phyloP scores from a whole-genome alignment of 2,113 vertebrate genomes.

The Rissa tridactyla region DNA sequence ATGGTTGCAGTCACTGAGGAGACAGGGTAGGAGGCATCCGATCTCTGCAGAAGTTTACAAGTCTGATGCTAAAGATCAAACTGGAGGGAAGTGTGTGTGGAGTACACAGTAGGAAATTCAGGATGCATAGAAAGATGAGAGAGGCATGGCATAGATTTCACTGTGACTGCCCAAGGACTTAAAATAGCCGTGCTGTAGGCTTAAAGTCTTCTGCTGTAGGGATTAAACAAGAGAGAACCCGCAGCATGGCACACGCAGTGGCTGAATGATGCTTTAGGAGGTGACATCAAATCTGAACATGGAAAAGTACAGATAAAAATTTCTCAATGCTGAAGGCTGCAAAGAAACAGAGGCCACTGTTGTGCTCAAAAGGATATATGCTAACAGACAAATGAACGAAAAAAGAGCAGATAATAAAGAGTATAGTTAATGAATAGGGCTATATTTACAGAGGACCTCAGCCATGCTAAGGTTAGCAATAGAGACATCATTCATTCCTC shows the following conservation, averaged over 20 bases:
- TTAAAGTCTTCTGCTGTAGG: conserved; percentile 33
- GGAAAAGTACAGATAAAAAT: conserved; percentile 45
- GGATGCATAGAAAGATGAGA: conserved; percentile 28
- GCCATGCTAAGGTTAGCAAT: conserved; percentile 24
- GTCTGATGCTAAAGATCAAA: conserved; percentile 30
- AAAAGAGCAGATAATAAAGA: conserved; percentile 1
- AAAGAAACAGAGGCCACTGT: conserved; percentile 56
- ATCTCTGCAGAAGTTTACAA: conserved; percentile 6
- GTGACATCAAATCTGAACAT: conserved; percentile 36
- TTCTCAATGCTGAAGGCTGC: conserved; percentile 51
- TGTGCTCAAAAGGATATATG: conserved; percentile 42
- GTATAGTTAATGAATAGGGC: neutral
- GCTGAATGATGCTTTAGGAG: conserved; percentile 56
- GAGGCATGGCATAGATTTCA: neutral
- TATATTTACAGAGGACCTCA: conserved; percentile 49
- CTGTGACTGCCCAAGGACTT: neutral
- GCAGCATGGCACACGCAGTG: neutral
- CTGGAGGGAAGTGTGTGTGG: conserved; percentile 47
- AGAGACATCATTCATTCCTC: conserved; percentile 9
- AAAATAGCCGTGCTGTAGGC: neutral
- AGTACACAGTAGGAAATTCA: conserved; percentile 43
- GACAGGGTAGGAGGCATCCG: conserved; percentile 16
- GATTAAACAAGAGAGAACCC: conserved; percentile 27
- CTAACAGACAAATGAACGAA: neutral
- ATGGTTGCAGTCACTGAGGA: conserved; percentile 29